Evolutionary conservation across 2,888 invertebrate genomes (phyloP).

Genomic region (Dasypogon diadema): DNA sequence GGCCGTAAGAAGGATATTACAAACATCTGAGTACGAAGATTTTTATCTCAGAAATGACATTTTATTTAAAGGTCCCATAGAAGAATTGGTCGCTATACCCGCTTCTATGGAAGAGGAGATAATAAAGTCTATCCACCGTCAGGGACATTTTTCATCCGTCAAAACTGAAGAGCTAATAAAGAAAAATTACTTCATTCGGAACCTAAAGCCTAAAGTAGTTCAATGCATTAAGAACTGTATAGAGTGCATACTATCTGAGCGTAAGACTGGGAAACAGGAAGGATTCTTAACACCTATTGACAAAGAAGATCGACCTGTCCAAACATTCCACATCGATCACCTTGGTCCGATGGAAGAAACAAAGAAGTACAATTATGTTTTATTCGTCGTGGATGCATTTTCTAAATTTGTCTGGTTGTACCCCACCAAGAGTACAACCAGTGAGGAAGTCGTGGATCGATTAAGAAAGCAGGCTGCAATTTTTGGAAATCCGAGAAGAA

Average conservation of each 20-base stretch:
- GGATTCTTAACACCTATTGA: constrained; percentile 36
- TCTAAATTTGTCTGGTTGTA: neutral
- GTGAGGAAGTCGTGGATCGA: neutral
- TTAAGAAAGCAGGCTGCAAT: constrained; percentile 14
- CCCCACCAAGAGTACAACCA: neutral
- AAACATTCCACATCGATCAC: constrained; percentile 42
- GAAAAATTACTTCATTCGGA: constrained; percentile 8
- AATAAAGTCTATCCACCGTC: constrained; percentile 5
- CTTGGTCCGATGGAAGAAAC: constrained; percentile 32
- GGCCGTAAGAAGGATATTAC: constrained; percentile 1
- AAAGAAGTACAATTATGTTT: constrained; percentile 11
- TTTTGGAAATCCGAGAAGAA: constrained; percentile 57
- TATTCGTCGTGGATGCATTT: neutral
- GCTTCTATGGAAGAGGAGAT: constrained; percentile 41
- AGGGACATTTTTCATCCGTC: constrained; percentile 40
- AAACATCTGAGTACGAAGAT: constrained; percentile 18
- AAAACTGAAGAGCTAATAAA: constrained; percentile 20
- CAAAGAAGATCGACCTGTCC: constrained; percentile 24
- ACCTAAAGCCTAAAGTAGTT: neutral
- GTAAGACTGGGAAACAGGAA: constrained; percentile 36
- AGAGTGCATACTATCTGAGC: neutral
- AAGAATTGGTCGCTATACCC: constrained; percentile 40
- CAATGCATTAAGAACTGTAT: neutral
- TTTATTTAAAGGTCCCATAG: neutral
- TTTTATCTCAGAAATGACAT: neutral